Evolutionary conservation across 2,888 invertebrate genomes (phyloP).

Genomic region (Dascillus cervinus): DNA sequence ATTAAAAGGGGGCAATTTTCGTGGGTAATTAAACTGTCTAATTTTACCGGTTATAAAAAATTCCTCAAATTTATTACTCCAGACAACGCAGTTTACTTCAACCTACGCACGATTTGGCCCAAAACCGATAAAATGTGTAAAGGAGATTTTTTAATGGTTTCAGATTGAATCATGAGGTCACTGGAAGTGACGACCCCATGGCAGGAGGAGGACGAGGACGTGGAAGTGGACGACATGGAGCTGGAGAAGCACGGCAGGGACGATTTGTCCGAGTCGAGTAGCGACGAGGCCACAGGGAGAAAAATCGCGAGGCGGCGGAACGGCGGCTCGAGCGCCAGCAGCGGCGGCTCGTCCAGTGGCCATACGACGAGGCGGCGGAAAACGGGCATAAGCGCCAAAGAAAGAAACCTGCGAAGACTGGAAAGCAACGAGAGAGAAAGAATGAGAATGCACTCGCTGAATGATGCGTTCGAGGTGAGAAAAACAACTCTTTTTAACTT

Average conservation of each 20-base stretch:
- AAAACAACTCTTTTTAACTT: too few relatives aligned
- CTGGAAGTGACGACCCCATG: conserved; percentile 40
- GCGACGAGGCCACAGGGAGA: conserved; percentile 39
- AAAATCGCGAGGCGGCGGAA: conserved; percentile 36
- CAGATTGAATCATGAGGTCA: conserved; percentile 35
- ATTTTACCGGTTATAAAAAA: too few relatives aligned
- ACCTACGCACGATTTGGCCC: too few relatives aligned
- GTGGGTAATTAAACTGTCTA: too few relatives aligned
- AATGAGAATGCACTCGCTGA: conserved; percentile 73
- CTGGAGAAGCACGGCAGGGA: conserved; percentile 35
- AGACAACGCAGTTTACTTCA: too few relatives aligned
- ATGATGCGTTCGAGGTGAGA: conserved; percentile 67
- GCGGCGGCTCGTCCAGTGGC: conserved; percentile 37
- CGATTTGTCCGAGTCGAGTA: conserved; percentile 37
- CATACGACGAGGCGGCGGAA: conserved; percentile 46
- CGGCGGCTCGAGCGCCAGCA: conserved; percentile 40
- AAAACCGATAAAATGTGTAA: too few relatives aligned
- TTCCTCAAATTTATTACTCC: too few relatives aligned
- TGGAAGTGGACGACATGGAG: conserved; percentile 42
- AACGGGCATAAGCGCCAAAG: conserved; percentile 56
- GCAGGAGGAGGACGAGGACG: conserved; percentile 43
- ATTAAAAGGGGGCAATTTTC: too few relatives aligned
- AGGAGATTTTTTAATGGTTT: too few relatives aligned
- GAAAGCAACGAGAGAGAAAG: conserved; percentile 74
- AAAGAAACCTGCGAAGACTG: conserved; percentile 62